Evolutionary conservation across 1,140 invertebrate species (phyloP), one percentile per base, ranked within the genome.

Genomic region (Psilanteris sp.): DNA sequence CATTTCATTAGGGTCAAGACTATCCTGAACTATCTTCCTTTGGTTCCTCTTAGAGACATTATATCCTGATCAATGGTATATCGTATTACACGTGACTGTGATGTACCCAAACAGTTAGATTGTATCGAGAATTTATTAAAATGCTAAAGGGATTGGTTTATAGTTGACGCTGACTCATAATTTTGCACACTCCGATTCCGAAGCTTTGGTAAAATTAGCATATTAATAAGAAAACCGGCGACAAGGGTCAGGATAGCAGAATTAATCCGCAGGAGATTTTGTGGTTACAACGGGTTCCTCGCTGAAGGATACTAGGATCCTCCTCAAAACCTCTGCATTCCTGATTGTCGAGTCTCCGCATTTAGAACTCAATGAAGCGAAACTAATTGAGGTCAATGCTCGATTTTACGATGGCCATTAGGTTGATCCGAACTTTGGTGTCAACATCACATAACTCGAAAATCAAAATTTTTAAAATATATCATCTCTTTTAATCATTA

Each of bases 291-390:
- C 11, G n/a, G 62, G 46, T 50, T 77, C 79, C 78, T 79, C 70
- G 59, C 59, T 72, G 55, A 66, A 84, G 77, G 81, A 83, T 83
- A 75, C 67, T 66, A 64, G 54, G 59, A 77, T 79, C 79, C 85
- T 88, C 85, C 71, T 87, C 46, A 3, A 15, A 15, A 34, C n/a
- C 52, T 79, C 82, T 89, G 81, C 61, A 83, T 75, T 80, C 87
- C 87, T 89, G 81, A 81, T 89, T 66, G 57, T 39, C 55, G 44
- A 85, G 81, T 85, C 87, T 89, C 87, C 87, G 83, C 86, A 87
- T 89, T 88, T 89, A 89, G 87, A 88, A 89, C 83, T 87, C 87
- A 83, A 87, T 87, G 83, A 81, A 87, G 86, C 85, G 85, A 73
- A 87, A 86, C 85, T 87, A 86, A 88, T 88, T 87, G 73, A 70